Evolutionary conservation across 2,113 vertebrate species (phyloP).

Genomic region (Aegotheles bennettii): DNA sequence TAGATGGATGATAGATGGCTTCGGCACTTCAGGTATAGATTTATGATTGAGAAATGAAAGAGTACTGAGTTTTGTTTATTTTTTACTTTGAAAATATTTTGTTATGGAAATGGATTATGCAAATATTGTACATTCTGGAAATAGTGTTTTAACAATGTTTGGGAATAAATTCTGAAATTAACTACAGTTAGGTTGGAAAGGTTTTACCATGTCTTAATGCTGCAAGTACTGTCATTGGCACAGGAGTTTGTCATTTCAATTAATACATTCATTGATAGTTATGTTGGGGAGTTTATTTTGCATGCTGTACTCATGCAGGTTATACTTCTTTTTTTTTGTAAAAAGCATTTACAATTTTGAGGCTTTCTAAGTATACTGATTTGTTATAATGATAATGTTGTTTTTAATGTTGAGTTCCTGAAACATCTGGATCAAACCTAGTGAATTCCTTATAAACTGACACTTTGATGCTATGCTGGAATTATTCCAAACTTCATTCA

Average conservation of each 20-base stretch:
- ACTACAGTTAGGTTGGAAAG: neutral
- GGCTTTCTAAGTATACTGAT: neutral
- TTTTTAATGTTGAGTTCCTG: neutral
- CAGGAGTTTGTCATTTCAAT: neutral
- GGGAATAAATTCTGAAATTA: neutral
- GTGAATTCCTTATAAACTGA: neutral
- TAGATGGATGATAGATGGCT: neutral
- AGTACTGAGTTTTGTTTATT: neutral
- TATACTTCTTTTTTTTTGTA: neutral
- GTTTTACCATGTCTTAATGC: neutral
- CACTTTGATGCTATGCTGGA: neutral
- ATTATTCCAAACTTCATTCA: neutral
- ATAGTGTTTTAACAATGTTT: neutral
- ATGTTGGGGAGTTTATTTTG: neutral
- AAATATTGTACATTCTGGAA: neutral
- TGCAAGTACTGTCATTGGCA: neutral
- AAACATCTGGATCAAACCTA: neutral
- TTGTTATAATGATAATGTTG: neutral
- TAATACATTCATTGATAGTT: neutral
- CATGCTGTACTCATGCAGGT: neutral
- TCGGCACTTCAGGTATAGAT: neutral
- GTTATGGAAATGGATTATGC: neutral
- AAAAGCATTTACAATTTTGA: neutral
- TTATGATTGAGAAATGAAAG: neutral
- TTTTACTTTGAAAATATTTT: neutral